Evolutionary conservation across 2,113 vertebrate genomes (phyloP).

Genomic region (Pampusana beccarii): DNA sequence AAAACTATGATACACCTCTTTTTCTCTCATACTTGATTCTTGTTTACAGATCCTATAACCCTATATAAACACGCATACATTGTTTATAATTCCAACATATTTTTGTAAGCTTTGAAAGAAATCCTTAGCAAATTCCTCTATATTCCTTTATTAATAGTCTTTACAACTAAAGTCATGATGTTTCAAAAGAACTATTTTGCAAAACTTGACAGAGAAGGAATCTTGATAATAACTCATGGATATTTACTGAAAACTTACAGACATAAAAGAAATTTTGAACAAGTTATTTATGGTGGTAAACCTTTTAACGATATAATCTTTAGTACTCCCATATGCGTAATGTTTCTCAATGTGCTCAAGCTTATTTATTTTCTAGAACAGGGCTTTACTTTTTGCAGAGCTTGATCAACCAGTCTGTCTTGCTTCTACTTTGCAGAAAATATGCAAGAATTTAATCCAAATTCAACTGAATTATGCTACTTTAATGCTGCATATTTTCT

Average conservation of each 20-base stretch:
- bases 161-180: background rate
- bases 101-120: background rate
- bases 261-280: background rate
- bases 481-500: background rate
- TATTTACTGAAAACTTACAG: background rate
- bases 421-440: background rate
- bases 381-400: background rate
- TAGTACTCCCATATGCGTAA: background rate
- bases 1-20: background rate
- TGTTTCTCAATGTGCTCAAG: background rate
- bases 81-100: slow-evolving; percentile 3
- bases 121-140: slow-evolving; percentile 10
- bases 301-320: background rate
- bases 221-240: background rate
- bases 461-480: background rate
- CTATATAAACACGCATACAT: background rate
- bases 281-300: background rate
- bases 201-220: background rate
- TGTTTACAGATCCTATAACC: slow-evolving; percentile 14
- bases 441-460: slow-evolving; percentile 3
- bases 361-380: background rate
- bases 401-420: background rate
- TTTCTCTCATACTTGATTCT: background rate
- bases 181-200: background rate
- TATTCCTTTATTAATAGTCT: background rate